Base-by-base conservation (phyloP, 2,888 invertebrate species). In the Acanthosoma haemorrhoidale region DNA sequence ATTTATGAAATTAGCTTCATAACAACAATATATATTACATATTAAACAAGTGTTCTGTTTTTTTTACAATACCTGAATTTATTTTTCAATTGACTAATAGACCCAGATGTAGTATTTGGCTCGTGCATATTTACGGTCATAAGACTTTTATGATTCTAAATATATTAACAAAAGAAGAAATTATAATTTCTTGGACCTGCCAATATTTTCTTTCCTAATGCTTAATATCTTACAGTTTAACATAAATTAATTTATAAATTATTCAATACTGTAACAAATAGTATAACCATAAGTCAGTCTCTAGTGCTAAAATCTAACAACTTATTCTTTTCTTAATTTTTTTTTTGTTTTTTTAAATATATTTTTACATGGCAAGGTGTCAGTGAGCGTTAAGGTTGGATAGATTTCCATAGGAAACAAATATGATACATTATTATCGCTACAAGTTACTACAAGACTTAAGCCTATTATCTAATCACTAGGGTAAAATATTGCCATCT, bases 351-450 rank as follows among this genome's bases (percentile, higher is more conserved):
- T 16, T 43, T 51, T 31, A 15, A 5, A 29, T 32, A 29, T 41
- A 25, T 43, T 43, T 41, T 43, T 25, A 66, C 21, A 43, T 67
- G 67, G 67, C 67, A 67, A 29, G 57, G 43, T 57, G 39, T 57
- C 58, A 70, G 68, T 72, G 72, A 72, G 72, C 72, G 61, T 72
- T 68, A 70, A 70, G 64, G 41, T 38, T 71, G 71, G 57, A 73
- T 61, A 69, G 68, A 73, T 73, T 73, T 73, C 72, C 72, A 73
- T 73, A 73, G 72, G 72, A 73, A 73, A 73, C 71, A 68, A 68
- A 68, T 60, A 25, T 43, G 29, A 18, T 25, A 41, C 39, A 31
- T 60, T 13, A 31, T 43, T 58, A 25, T 38, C 60, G 60, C 31
- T 57, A 34, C 39, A 57, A 69, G 59, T 69, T 41, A 69, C 63